phyloP scores from a whole-genome alignment of 2,888 invertebrate species.

The Slavum lentiscoides region DNA sequence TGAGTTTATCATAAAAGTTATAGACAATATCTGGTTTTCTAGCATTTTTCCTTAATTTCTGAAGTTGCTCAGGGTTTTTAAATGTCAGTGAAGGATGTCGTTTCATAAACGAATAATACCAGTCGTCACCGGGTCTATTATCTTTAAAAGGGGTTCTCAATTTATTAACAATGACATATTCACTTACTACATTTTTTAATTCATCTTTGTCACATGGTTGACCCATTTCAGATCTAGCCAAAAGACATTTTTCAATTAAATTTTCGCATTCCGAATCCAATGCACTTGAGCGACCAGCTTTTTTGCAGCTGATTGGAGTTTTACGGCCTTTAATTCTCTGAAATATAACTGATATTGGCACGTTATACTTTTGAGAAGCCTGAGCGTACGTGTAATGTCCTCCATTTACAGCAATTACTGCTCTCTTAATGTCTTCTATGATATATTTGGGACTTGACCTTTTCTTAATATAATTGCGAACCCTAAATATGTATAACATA shows the following conservation, averaged over 20 bases:
- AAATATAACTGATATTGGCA: slow-evolving; percentile 27
- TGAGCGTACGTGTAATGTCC: slow-evolving; percentile 20
- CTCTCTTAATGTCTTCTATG: not conserved
- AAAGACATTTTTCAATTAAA: slow-evolving; percentile 53
- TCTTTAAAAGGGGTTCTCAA: slow-evolving; percentile 56
- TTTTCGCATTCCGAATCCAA: slow-evolving; percentile 2
- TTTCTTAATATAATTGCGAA: slow-evolving; percentile 18
- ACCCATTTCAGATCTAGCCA: slow-evolving; percentile 56
- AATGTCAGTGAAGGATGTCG: not conserved
- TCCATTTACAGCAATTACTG: slow-evolving; percentile 6
- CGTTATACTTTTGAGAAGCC: slow-evolving; percentile 19
- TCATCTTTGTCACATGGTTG: slow-evolving; percentile 57
- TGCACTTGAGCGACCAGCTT: slow-evolving; percentile 16
- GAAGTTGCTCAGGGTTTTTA: slow-evolving; percentile 29
- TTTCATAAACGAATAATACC: slow-evolving; percentile 8
- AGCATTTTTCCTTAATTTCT: slow-evolving; percentile 56
- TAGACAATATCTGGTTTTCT: slow-evolving; percentile 57
- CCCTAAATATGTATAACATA: slow-evolving; percentile 6
- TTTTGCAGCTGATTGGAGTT: slow-evolving; percentile 6
- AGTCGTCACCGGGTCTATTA: slow-evolving; percentile 56
- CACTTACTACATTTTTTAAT: slow-evolving; percentile 51
- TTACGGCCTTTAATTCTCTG: slow-evolving; percentile 1
- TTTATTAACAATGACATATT: slow-evolving; percentile 49
- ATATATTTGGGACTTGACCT: slow-evolving; percentile 8
- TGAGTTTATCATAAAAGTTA: slow-evolving; percentile 56